Evolutionary conservation across 2,888 invertebrate species (phyloP), one percentile per base, ranked within the genome.

Genomic region (Oconnorella tubifera): DNA sequence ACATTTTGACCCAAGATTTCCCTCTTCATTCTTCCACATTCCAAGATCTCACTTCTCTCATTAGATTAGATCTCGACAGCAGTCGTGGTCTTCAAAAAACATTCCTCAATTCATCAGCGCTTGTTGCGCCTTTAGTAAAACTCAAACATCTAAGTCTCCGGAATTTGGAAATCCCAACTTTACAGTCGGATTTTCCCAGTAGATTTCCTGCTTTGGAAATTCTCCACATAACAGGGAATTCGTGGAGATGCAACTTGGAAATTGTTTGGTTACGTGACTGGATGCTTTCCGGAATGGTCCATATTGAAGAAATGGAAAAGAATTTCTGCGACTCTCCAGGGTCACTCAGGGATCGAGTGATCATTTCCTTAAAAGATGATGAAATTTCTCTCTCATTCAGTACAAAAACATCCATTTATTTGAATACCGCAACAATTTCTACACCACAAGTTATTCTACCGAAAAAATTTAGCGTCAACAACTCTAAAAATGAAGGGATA

Each of bases 221-320:
- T 1, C 14, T 59, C 3, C 59, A 28, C 23, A 23, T 59, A 3
- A 33, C 33, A 1, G 33, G 59, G 33, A 28, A 32, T 6, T 95
- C 64, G 83, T 84, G 59, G 85, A 86, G 2, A 87, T 95, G 40
- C 59, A 40, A 59, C 27, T 59, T 40, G 59, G 40, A 32, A 28
- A 33, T 59, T n/a, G 28, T 32, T 40, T 59, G 59, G 59, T 48
- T 59, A 2, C 33, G 59, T 2, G 40, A 59, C 59, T 59, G 59
- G 59, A 33, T 59, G 14, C 33, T 32, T 19, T 59, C 59, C 2
- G 40, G 33, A 4, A 33, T 28, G 1, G 27, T 59, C 14, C 59
- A 59, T 28, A 23, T 59, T 28, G 59, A 40, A 40, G 25, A 33
- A 23, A n/a, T 23, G 59, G 40, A 40, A 25, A 25, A 40, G 40